These are phyloP conservation scores for Drosophila atripex DNA, from an alignment of 2,888 invertebrate species.

Conservation along the genomic window DNA sequence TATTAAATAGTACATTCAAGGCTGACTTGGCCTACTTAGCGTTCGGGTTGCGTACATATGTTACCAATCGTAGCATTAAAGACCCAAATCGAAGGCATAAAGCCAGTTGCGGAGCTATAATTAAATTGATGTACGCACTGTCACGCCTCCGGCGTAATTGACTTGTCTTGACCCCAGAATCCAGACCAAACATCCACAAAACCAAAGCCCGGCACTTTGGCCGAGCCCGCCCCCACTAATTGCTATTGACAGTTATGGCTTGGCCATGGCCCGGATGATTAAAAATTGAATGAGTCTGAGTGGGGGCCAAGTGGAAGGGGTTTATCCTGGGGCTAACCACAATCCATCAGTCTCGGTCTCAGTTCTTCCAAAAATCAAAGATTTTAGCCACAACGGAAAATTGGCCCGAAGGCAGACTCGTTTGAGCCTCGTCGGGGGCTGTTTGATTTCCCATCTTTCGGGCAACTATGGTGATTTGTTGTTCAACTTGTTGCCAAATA, in stretches of 20 bases:
- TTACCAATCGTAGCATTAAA: background rate
- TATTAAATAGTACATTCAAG: background rate
- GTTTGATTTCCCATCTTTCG: slow-evolving; percentile 1
- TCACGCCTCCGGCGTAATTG: slow-evolving; percentile 47
- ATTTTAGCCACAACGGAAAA: slow-evolving; percentile 24
- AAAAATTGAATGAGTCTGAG: slow-evolving; percentile 61
- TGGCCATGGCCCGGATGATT: slow-evolving; percentile 48
- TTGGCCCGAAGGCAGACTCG: slow-evolving; percentile 18
- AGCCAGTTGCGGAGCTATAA: slow-evolving; percentile 51
- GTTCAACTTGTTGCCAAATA: slow-evolving; percentile 58
- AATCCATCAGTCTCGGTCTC: slow-evolving; percentile 12
- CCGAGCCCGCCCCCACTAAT: slow-evolving; percentile 49
- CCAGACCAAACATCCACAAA: slow-evolving; percentile 28
- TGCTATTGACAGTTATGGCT: slow-evolving; percentile 64
- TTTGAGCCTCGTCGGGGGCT: slow-evolving; percentile 22
- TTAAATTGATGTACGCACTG: slow-evolving; percentile 56
- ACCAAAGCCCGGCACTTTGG: slow-evolving; percentile 5
- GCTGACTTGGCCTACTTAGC: background rate
- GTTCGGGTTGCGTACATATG: background rate
- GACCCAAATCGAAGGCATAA: background rate
- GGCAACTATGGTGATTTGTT: slow-evolving; percentile 20
- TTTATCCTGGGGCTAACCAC: slow-evolving; percentile 25
- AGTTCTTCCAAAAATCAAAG: slow-evolving; percentile 44
- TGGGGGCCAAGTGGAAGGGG: slow-evolving; percentile 2
- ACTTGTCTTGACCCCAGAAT: slow-evolving; percentile 49